phyloP scores from a whole-genome alignment of 2,888 invertebrate species.

The Amblyteles armatorius region DNA sequence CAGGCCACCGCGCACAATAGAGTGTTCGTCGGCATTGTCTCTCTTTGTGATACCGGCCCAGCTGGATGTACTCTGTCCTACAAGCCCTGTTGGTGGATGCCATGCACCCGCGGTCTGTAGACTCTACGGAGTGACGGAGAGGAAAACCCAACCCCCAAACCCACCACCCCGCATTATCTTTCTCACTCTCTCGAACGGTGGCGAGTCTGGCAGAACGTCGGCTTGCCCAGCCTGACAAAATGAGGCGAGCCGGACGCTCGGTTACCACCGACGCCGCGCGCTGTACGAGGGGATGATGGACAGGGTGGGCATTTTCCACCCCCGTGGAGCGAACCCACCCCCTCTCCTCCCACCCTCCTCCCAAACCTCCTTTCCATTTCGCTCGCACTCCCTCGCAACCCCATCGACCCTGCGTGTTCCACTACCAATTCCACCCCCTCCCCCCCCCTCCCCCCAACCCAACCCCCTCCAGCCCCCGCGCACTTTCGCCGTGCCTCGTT shows the following conservation, averaged over 20 bases:
- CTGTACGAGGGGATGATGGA: conserved; percentile 77
- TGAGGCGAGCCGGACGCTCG: conserved; percentile 72
- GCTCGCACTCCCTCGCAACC: conserved; percentile 40
- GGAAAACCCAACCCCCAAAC: conserved; percentile 33
- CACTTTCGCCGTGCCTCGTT: conserved; percentile 58
- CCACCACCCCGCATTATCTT: conserved; percentile 50
- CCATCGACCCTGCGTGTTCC: conserved; percentile 50
- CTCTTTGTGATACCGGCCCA: conserved; percentile 68
- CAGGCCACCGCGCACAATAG: conserved; percentile 65
- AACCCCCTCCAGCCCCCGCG: background rate
- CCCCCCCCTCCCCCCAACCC: conserved; percentile 65
- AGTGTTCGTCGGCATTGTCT: conserved; percentile 69
- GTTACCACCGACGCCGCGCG: conserved; percentile 73
- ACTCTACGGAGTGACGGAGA: conserved; percentile 65
- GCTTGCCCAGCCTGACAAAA: conserved; percentile 73
- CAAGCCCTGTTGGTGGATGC: conserved; percentile 64
- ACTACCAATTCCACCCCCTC: conserved; percentile 64
- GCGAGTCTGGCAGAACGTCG: conserved; percentile 58
- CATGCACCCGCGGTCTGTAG: conserved; percentile 57
- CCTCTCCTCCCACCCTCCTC: conserved; percentile 37
- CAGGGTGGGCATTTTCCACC: conserved; percentile 77
- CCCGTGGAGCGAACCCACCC: conserved; percentile 56
- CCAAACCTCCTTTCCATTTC: conserved; percentile 60
- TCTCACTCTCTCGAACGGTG: conserved; percentile 63
- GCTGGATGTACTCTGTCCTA: conserved; percentile 67